These are phyloP conservation scores for Pelochelys cantorii DNA, from an alignment of 2,797 vertebrate species.

Conservation along the genomic window DNA sequence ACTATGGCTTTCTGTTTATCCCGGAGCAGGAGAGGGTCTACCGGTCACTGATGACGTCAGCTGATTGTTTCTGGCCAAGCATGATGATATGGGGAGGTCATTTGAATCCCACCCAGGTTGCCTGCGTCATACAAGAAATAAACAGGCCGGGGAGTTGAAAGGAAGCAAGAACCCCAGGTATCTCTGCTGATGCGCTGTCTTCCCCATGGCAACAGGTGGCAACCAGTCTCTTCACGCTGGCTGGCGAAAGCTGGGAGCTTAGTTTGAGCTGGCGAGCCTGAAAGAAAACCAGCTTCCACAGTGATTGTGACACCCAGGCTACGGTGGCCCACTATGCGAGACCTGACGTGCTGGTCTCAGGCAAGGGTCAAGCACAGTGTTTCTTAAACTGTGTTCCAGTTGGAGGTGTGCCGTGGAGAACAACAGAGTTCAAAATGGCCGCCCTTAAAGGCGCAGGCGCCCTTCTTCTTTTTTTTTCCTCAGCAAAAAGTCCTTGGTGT, in stretches of 20 bases:
- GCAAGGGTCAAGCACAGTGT: background rate
- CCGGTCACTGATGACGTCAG: background rate
- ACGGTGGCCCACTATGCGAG: background rate
- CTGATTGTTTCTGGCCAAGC: slow-evolving; percentile 3
- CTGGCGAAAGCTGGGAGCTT: background rate
- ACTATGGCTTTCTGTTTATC: background rate
- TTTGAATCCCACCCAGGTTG: slow-evolving; percentile 12
- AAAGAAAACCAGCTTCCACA: background rate
- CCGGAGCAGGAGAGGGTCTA: background rate
- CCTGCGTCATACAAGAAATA: background rate
- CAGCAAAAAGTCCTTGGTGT: no score
- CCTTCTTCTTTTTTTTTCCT: no score
- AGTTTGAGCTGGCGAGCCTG: background rate
- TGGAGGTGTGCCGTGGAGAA: no score
- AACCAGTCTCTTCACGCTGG: slow-evolving; percentile 1
- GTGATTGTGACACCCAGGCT: background rate
- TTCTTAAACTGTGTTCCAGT: no score
- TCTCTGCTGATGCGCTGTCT: background rate
- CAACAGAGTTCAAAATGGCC: no score
- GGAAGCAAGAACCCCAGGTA: background rate
- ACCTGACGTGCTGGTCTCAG: background rate
- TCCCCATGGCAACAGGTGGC: slow-evolving; percentile 11
- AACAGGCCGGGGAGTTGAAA: background rate
- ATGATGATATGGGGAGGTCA: background rate
- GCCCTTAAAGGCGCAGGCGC: no score